Evolutionary conservation across 2,113 vertebrate species (phyloP).

Genomic region (Paratilapia polleni): DNA sequence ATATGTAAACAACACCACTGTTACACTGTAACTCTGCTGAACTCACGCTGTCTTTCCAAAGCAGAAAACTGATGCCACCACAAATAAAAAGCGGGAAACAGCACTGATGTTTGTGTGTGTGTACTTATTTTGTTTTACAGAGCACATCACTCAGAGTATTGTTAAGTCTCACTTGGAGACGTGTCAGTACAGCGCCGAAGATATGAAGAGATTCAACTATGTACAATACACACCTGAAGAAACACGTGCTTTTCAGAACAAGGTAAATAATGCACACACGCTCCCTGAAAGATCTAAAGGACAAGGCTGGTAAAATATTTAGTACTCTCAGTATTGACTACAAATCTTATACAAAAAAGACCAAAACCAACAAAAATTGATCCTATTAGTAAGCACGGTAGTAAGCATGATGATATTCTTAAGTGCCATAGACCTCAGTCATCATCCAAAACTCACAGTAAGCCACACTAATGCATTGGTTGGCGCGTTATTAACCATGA

Average conservation of each 20-base stretch:
- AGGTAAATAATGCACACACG: conserved; percentile 72
- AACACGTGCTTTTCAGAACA: conserved; percentile 84
- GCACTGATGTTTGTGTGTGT: background rate
- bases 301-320: background rate
- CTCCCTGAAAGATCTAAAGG: background rate
- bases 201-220: conserved; percentile 89
- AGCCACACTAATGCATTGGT: background rate
- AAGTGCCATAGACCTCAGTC: background rate
- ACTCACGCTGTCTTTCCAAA: background rate
- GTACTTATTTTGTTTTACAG: conserved; percentile 63
- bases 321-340: background rate
- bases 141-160: conserved; percentile 85
- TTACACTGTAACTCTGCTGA: background rate
- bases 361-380: background rate
- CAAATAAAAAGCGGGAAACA: background rate
- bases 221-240: conserved; percentile 88
- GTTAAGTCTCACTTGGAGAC: conserved; percentile 90
- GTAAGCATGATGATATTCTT: background rate
- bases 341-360: background rate
- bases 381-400: background rate
- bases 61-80: background rate
- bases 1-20: background rate
- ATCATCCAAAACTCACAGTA: background rate
- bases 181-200: conserved; percentile 88
- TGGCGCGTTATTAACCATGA: background rate